Conservation (phyloP, 2,797 vertebrate genomes). For the Monodelphis domestica region DNA sequence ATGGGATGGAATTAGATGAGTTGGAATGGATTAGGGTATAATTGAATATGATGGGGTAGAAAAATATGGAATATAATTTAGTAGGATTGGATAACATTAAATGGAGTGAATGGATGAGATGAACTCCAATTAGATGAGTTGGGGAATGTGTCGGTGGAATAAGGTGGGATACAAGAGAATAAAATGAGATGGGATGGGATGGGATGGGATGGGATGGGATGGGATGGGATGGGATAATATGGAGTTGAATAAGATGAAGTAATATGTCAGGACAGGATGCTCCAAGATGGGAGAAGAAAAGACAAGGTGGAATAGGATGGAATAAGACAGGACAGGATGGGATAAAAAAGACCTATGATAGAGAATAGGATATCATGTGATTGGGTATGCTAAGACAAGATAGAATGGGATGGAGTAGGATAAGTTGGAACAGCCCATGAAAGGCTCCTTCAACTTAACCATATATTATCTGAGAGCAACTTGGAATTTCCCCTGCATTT, state of each 20-base stretch:
- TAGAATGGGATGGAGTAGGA: neutral
- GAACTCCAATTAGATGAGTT: neutral
- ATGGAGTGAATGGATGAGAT: neutral
- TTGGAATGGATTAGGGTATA: too few relatives aligned
- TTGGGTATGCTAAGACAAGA: neutral
- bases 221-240: too few relatives aligned
- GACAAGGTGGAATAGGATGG: too few relatives aligned
- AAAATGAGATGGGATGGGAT: too few relatives aligned
- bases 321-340: too few relatives aligned
- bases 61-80: neutral
- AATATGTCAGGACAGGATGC: too few relatives aligned
- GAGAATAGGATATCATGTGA: neutral
- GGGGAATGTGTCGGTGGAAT: too few relatives aligned
- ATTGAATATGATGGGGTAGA: neutral
- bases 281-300: too few relatives aligned
- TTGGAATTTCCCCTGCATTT: constrained; percentile 23
- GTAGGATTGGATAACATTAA: neutral
- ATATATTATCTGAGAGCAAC: neutral
- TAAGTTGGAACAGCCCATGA: neutral
- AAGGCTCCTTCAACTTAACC: constrained; percentile 1
- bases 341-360: neutral
- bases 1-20: too few relatives aligned
- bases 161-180: too few relatives aligned
- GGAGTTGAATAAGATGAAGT: too few relatives aligned
- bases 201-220: too few relatives aligned